These are phyloP conservation scores for Callaeas wilsoni DNA, from an alignment of 2,113 vertebrate genomes.

Conservation along the genomic window DNA sequence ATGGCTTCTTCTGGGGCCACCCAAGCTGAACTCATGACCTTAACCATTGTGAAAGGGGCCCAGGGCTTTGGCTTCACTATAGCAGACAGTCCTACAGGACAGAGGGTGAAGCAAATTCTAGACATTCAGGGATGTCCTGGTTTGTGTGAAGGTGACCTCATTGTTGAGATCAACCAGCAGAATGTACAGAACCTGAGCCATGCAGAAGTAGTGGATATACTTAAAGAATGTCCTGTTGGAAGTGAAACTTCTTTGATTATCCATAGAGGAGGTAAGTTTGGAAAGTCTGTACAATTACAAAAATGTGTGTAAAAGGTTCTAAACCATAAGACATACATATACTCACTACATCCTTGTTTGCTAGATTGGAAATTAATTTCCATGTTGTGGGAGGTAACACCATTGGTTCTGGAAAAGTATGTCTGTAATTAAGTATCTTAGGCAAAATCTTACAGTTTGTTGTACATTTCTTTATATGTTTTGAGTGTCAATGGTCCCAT, in stretches of 20 bases:
- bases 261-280: conserved; percentile 89
- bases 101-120: conserved; percentile 96
- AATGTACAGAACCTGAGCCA: conserved; percentile 90
- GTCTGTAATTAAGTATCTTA: conserved; percentile 21
- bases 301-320: conserved; percentile 63
- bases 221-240: conserved; percentile 94
- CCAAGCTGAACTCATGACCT: conserved; percentile 92
- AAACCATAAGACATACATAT: conserved; percentile 43
- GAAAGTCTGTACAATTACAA: conserved; percentile 55
- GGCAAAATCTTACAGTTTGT: conserved; percentile 1
- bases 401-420: not conserved
- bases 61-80: conserved; percentile 98
- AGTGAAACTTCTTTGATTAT: conserved; percentile 90
- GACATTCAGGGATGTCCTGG: conserved; percentile 96
- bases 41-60: conserved; percentile 96
- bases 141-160: conserved; percentile 94
- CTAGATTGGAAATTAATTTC: conserved; percentile 28
- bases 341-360: conserved; percentile 29
- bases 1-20: conserved; percentile 94
- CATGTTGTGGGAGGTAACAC: not conserved
- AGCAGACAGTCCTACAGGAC: conserved; percentile 91
- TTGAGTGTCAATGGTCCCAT: conserved; percentile 1
- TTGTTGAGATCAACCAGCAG: conserved; percentile 97
- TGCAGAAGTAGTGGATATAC: conserved; percentile 97
- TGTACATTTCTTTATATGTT: conserved; percentile 10